phyloP scores from a whole-genome alignment of 2,888 invertebrate genomes.

The Scrobipalpa costella region DNA sequence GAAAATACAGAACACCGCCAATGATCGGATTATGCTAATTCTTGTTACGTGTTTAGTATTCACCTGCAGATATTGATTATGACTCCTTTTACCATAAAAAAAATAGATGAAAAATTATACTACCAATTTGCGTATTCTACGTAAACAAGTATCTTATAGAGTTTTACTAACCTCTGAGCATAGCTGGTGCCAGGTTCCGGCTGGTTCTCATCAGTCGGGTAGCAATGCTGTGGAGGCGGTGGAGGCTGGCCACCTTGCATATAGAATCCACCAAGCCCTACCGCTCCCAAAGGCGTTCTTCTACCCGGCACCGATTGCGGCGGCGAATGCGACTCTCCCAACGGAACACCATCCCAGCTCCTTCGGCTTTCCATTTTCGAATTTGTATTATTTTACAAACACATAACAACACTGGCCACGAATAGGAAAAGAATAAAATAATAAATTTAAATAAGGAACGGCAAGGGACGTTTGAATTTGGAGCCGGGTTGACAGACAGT shows the following conservation, averaged over 20 bases:
- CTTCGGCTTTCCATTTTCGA: slow-evolving; percentile 73
- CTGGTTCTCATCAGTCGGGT: slow-evolving; percentile 89
- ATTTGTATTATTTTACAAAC: slow-evolving; percentile 45
- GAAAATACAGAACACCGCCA: slow-evolving; percentile 23
- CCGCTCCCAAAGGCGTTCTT: slow-evolving; percentile 90
- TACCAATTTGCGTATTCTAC: not conserved
- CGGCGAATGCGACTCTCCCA: slow-evolving; percentile 76
- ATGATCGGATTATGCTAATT: slow-evolving; percentile 34
- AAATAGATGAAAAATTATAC: not conserved
- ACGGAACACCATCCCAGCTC: slow-evolving; percentile 73
- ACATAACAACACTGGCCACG: slow-evolving; percentile 57
- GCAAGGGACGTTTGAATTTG: slow-evolving; percentile 50
- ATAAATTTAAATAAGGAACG: slow-evolving; percentile 38
- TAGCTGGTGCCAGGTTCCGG: slow-evolving; percentile 84
- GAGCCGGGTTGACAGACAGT: slow-evolving; percentile 66
- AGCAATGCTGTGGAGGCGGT: slow-evolving; percentile 78
- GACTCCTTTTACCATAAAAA: no score
- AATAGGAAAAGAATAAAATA: slow-evolving; percentile 40
- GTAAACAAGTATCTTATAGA: not conserved
- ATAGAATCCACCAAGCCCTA: slow-evolving; percentile 93
- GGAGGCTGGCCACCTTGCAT: slow-evolving; percentile 84
- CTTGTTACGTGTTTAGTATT: slow-evolving; percentile 9
- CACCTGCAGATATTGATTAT: slow-evolving; percentile 6
- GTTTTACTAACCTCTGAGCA: slow-evolving; percentile 68
- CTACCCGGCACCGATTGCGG: slow-evolving; percentile 84